Base-by-base conservation (phyloP, 2,888 invertebrate genomes). In the Rotaria socialis region DNA sequence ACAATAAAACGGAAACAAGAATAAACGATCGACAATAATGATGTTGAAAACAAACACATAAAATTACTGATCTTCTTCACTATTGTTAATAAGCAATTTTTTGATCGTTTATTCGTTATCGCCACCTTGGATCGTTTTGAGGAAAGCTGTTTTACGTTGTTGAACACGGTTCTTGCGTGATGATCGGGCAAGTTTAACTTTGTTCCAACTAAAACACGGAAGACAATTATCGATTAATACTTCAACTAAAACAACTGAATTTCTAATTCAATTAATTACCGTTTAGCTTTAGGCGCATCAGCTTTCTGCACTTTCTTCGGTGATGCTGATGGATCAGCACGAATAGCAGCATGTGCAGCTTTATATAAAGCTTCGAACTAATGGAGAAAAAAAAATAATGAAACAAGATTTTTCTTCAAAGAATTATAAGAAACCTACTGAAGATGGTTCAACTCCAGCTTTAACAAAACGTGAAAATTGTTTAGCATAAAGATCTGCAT, bases 401-500 rank as follows among this genome's bases (percentile, higher is more conserved):
- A 1, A 14, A 10, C 8, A 10, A 1, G 2, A 1, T 55, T 22
- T 55, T 16, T 19, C 22, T 19, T 1, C 3, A 2, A 19, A 2
- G 22, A 19, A 6, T 55, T 2, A 55, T 19, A 19, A 19, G 2
- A 19, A 55, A 4, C n/a, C 6, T 80, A 97, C 97, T 91, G 94
- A 94, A 91, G 96, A 96, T 89, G 97, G 94, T 90, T 90, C 91
- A 88, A 99, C 94, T 89, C 97, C 97, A 89, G 94, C 92, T 91
- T 96, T 95, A 91, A 98, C 96, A 93, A 96, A 99, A 91, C 95
- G 94, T 89, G 96, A 95, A 92, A 99, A 99, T 92, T 99, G 99
- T 90, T 95, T 94, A 92, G 97, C 97, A 93, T 95, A 99, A n/a
- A 95, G 95, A 89, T 97, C 97, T 89, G 97, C 96, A 91, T 99